phyloP scores from a whole-genome alignment of 2,888 invertebrate genomes.

The Polymixis lichenea region DNA sequence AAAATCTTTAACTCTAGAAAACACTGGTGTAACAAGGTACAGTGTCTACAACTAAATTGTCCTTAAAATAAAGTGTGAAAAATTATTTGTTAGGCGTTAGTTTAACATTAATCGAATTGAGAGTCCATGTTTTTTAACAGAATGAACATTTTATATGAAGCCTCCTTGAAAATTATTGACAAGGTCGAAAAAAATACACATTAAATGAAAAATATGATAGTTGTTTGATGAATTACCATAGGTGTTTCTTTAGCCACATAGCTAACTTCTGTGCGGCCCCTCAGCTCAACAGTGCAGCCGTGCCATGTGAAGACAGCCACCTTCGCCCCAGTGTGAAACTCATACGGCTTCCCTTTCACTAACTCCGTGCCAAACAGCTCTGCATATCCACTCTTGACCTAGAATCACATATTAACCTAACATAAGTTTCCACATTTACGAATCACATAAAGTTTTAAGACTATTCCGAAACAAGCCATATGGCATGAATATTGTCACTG shows the following conservation, averaged over 20 bases:
- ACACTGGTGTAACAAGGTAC: background rate
- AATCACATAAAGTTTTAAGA: background rate
- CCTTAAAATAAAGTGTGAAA: background rate
- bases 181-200: background rate
- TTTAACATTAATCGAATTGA: no score
- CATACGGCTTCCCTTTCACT: conserved; percentile 97
- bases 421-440: background rate
- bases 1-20: background rate
- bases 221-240: conserved; percentile 91
- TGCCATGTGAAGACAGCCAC: conserved; percentile 99
- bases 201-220: background rate
- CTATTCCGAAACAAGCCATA: background rate
- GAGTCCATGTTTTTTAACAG: no score
- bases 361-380: conserved; percentile 99
- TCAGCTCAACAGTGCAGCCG: conserved; percentile 96
- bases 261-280: conserved; percentile 97
- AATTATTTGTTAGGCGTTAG: background rate
- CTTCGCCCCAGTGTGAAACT: conserved; percentile 97
- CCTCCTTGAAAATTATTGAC: no score
- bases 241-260: conserved; percentile 99
- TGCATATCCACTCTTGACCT: conserved; percentile 97
- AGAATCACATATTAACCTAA: conserved; percentile 64
- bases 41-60: background rate
- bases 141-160: no score
- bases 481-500: background rate